Base-by-base conservation (phyloP, 1,140 invertebrate genomes). In the Condylostylus longicornis region DNA sequence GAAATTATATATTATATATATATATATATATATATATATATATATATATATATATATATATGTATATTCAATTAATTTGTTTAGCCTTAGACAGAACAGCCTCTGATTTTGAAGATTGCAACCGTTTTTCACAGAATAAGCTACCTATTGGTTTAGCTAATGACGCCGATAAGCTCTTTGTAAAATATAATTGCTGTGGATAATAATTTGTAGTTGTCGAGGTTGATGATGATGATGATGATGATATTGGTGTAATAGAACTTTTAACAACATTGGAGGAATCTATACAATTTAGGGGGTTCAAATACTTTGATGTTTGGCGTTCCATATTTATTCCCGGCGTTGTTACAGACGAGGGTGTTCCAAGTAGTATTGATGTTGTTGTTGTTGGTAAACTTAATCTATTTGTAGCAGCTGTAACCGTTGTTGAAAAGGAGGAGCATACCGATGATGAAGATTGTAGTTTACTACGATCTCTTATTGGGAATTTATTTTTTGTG, bases 401-500 rank as follows among this genome's bases (percentile, higher is more conserved):
- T 13, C 9, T 23, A n/a, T 35, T 25, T 17, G 17, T 18, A 17
- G 8, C 12, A 6, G 9, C 9, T 32, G 18, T 7, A 15, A 17
- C 17, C 9, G 32, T 25, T 30, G 34, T 22, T n/a, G 32, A 34
- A 19, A 20, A 19, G 9, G 12, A n/a, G n/a, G 9, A 21, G 27
- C 12, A 28, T 4, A n/a, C 8, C 4, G 21, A 15, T 18, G 12
- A 28, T 23, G 40, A 48, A 28, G 21, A 10, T 12, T 32, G n/a
- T 18, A 14, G 22, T 32, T 33, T 39, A n/a, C 40, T 50, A 32
- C 58, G 53, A 44, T 60, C 48, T 18, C 45, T 60, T 10, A 61
- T 58, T n/a, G 58, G 58, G 46, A 61, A 61, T 42, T 61, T 61
- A 36, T 61, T 61, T 18, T 52, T 54, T 13, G 57, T 58, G 42